Evolutionary conservation across 2,113 vertebrate genomes (phyloP).

Genomic region (Gobio gobio): DNA sequence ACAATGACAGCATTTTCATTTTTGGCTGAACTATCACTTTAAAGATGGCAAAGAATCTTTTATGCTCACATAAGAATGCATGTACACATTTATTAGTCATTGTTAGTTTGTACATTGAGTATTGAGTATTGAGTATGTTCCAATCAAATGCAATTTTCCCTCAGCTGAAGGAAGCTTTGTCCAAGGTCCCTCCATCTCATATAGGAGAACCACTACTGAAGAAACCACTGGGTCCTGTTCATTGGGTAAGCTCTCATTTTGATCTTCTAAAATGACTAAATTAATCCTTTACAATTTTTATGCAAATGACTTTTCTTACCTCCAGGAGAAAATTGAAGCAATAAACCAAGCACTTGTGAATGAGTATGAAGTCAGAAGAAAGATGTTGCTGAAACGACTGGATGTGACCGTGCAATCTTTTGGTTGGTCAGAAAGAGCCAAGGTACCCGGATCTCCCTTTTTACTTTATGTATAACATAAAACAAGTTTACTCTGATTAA

Average conservation of each 20-base stretch:
- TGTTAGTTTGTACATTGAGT: background rate
- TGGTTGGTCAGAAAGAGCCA: conserved; percentile 96
- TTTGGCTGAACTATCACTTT: no score
- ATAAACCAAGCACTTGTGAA: conserved; percentile 96
- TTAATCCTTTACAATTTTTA: background rate
- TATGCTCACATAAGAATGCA: background rate
- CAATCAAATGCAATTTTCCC: background rate
- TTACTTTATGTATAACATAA: background rate
- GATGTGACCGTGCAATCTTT: conserved; percentile 98
- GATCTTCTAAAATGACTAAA: background rate
- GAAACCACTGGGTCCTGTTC: conserved; percentile 90
- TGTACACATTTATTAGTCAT: background rate
- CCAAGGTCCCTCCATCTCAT: conserved; percentile 88
- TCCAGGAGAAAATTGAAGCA: conserved; percentile 95
- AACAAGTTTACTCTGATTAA: background rate
- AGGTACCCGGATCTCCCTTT: conserved; percentile 77
- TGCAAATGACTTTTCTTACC: background rate
- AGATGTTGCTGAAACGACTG: conserved; percentile 95
- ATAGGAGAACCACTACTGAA: conserved; percentile 90
- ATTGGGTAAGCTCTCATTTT: conserved; percentile 82
- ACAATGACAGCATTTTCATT: no score
- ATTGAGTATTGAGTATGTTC: background rate
- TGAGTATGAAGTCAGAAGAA: conserved; percentile 94
- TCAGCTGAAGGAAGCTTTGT: conserved; percentile 93
- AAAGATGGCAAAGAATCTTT: background rate